Evolutionary conservation across 2,797 vertebrate genomes (phyloP).

Genomic region (Prionace glauca): DNA sequence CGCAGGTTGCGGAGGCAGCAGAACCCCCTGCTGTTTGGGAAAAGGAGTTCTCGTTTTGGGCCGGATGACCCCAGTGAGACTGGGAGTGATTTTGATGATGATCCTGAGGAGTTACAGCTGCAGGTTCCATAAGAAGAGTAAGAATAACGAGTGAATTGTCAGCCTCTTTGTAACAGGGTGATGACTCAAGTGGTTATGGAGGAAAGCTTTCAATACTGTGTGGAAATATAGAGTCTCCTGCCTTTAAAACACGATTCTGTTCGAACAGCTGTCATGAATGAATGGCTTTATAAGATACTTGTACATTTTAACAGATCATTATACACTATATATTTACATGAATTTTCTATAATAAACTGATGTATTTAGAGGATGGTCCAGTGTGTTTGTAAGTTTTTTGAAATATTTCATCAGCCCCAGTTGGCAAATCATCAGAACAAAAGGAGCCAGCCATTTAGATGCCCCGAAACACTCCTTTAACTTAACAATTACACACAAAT

Average conservation of each 20-base stretch:
- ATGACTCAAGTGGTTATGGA: neutral
- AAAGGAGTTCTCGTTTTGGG: slow-evolving; percentile 73
- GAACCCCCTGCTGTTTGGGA: slow-evolving; percentile 75
- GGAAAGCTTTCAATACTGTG: neutral
- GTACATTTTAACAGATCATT: neutral
- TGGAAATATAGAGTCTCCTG: neutral
- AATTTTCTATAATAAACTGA: no score
- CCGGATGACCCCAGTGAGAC: slow-evolving; percentile 66
- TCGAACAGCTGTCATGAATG: neutral
- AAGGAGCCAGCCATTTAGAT: no score
- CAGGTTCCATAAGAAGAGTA: slow-evolving; percentile 68
- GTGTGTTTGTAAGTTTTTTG: no score
- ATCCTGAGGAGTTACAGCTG: slow-evolving; percentile 78
- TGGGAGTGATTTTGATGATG: slow-evolving; percentile 78
- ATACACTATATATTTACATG: no score
- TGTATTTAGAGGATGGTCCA: no score
- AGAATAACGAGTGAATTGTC: neutral
- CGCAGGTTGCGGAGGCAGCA: slow-evolving; percentile 82
- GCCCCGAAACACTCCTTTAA: no score
- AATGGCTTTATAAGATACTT: neutral
- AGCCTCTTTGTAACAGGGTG: neutral
- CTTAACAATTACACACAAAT: no score
- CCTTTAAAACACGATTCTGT: neutral
- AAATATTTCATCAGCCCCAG: no score
- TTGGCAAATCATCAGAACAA: no score